These are phyloP conservation scores for Onchidella celtica DNA, from an alignment of 2,888 invertebrate species.

Conservation along the genomic window DNA sequence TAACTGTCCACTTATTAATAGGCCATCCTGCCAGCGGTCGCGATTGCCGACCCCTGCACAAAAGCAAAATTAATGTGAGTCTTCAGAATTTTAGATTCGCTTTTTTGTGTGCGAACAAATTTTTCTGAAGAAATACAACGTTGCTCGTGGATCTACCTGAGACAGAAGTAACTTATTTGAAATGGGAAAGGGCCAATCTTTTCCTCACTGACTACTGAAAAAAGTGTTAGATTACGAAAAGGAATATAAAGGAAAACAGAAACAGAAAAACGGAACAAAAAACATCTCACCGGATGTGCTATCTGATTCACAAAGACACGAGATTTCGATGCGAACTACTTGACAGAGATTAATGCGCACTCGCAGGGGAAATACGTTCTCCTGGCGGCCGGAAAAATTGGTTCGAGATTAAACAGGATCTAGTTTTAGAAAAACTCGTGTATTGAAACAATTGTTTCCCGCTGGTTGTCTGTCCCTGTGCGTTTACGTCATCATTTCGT, in stretches of 20 bases:
- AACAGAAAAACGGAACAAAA: not conserved
- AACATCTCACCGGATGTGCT: too few species aligned
- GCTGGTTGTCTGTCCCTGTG: not conserved
- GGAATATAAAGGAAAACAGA: not conserved
- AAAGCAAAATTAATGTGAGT: too few species aligned
- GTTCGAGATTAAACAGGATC: slow-evolving; percentile 18
- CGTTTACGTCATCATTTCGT: not conserved
- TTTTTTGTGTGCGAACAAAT: too few species aligned
- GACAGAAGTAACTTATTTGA: too few species aligned
- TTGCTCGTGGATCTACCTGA: too few species aligned
- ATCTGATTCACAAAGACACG: slow-evolving; percentile 26
- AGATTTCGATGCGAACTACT: not conserved
- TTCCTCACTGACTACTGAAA: too few species aligned
- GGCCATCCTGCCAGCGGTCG: too few species aligned
- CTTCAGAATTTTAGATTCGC: too few species aligned
- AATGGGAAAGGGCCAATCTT: too few species aligned
- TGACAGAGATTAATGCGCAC: slow-evolving; percentile 47
- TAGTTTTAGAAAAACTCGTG: slow-evolving; percentile 1
- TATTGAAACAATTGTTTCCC: slow-evolving; percentile 26
- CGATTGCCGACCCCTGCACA: too few species aligned
- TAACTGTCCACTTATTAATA: too few species aligned
- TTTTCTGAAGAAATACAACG: too few species aligned
- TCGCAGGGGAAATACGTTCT: not conserved
- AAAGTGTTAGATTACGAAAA: not conserved
- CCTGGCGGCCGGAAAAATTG: not conserved